Conservation (phyloP, 2,888 invertebrate genomes). For the Lasioglossum villosulum region DNA sequence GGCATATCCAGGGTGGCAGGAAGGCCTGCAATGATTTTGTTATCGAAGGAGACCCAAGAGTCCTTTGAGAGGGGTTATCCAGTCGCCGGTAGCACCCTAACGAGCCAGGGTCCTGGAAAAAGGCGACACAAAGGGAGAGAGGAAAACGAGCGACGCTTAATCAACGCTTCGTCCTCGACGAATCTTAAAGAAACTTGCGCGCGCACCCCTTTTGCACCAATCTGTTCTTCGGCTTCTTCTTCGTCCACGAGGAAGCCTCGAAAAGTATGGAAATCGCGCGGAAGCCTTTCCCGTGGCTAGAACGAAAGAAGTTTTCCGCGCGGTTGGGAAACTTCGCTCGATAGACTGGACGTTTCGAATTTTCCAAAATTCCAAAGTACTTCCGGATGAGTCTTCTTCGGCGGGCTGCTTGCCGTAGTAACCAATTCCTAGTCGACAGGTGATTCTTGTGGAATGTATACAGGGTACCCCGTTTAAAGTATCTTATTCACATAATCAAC, state of each 20-base stretch:
- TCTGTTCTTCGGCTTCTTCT: slow-evolving; percentile 8
- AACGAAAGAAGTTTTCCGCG: background rate
- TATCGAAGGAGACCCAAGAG: slow-evolving; percentile 40
- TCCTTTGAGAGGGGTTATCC: slow-evolving; percentile 57
- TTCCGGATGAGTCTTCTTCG: background rate
- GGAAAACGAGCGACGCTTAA: slow-evolving; percentile 52
- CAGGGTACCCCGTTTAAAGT: background rate
- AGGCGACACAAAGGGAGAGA: slow-evolving; percentile 21
- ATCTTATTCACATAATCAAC: too few species aligned
- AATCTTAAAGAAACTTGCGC: slow-evolving; percentile 43
- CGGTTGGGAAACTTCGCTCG: background rate
- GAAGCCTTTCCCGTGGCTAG: background rate
- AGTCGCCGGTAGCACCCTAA: slow-evolving; percentile 51
- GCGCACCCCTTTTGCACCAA: background rate
- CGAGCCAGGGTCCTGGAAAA: slow-evolving; percentile 45
- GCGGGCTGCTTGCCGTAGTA: background rate
- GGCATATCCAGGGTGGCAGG: background rate
- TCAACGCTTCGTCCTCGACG: slow-evolving; percentile 56
- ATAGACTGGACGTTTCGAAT: background rate
- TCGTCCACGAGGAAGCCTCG: background rate
- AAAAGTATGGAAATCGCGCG: slow-evolving; percentile 30
- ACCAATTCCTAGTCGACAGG: background rate
- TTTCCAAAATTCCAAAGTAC: slow-evolving; percentile 1
- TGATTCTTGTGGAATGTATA: background rate
- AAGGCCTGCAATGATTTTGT: slow-evolving; percentile 54